phyloP scores from a whole-genome alignment of 2,888 invertebrate genomes.

The Galeruca laticollis region DNA sequence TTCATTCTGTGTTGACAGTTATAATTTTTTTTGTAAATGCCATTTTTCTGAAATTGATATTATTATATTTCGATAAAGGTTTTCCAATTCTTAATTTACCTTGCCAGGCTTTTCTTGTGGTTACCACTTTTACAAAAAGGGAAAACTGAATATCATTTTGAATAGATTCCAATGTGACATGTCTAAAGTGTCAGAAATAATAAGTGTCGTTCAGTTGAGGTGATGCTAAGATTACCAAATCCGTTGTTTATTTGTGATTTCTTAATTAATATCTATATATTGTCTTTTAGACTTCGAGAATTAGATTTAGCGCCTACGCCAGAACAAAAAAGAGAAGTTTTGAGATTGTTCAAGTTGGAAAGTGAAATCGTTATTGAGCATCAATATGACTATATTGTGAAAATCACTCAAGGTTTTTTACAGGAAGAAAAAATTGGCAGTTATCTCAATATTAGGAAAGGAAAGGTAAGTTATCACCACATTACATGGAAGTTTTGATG shows the following conservation, averaged over 20 bases:
- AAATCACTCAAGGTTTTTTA: slow-evolving; percentile 74
- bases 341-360: slow-evolving; percentile 70
- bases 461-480: slow-evolving; percentile 77
- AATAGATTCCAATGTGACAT: no score
- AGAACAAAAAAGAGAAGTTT: slow-evolving; percentile 71
- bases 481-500: no score
- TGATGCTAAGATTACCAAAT: no score
- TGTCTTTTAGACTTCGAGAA: slow-evolving; percentile 65
- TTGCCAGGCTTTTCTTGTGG: no score
- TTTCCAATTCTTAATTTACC: no score
- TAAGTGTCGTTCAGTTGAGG: no score
- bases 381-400: slow-evolving; percentile 73
- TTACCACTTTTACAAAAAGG: no score
- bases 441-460: slow-evolving; percentile 84
- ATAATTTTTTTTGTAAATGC: no score
- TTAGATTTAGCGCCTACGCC: slow-evolving; percentile 69
- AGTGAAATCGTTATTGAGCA: slow-evolving; percentile 67
- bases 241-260: slow-evolving; percentile 10
- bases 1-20: no score
- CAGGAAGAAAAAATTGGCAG: slow-evolving; percentile 79
- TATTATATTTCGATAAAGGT: no score
- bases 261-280: not conserved
- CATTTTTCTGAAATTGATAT: no score
- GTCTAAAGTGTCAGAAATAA: not conserved
- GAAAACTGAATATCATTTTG: slow-evolving; percentile 45